Percentiles rank a stretch among this genome's conserved stretches.
These are phyloP conservation scores for Acanthopleura granulata DNA, from an alignment of 2,888 invertebrate species.

Conservation along the genomic window DNA sequence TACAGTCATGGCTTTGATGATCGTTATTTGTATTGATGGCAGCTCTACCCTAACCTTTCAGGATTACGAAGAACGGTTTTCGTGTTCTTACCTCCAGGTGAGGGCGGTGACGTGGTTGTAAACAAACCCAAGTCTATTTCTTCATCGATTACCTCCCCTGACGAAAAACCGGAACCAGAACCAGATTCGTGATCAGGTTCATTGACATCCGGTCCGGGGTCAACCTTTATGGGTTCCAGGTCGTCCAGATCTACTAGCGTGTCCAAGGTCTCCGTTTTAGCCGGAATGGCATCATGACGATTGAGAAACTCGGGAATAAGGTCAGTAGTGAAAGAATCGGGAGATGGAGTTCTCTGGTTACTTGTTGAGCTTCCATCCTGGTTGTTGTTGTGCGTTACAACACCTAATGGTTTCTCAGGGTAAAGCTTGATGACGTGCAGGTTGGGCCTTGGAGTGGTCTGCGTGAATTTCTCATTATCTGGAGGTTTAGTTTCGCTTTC, in stretches of 20 bases:
- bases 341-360: background rate
- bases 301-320: background rate
- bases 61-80: too few species aligned
- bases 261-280: background rate
- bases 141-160: slow-evolving; percentile 7
- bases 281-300: background rate
- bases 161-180: slow-evolving; percentile 6
- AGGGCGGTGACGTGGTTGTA: background rate
- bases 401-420: background rate
- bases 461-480: background rate
- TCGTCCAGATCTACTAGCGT: slow-evolving; percentile 1
- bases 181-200: background rate
- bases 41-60: too few species aligned
- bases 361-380: background rate
- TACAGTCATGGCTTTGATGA: too few species aligned
- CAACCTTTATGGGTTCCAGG: background rate
- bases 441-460: background rate
- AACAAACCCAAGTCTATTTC: slow-evolving; percentile 4
- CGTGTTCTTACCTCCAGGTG: background rate
- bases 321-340: background rate
- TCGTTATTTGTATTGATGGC: too few species aligned
- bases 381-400: background rate
- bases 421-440: background rate
- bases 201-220: background rate
- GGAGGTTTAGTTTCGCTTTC: background rate